Base-by-base conservation (phyloP, 2,797 vertebrate species). In the Melopsittacus undulatus region DNA sequence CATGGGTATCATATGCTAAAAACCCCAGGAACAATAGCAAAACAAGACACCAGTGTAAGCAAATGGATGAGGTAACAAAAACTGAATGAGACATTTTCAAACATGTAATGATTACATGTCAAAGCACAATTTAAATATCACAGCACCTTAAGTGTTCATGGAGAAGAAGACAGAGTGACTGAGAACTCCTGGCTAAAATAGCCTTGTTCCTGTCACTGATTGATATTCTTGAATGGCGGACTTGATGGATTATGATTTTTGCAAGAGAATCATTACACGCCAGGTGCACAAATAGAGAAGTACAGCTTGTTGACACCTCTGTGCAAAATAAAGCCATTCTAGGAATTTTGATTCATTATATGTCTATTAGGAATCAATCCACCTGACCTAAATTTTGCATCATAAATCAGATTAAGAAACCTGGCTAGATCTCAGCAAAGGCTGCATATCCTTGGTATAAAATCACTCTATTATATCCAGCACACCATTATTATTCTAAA, bases 241-340 rank as follows among this genome's bases (percentile, higher is more conserved):
- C 97, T 89, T 97, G 98, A 98, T 98, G 96, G 98, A 98, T 98
- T 98, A 97, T 96, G 93, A 97, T 97, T 98, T 98, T 77, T 89
- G 63, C 91, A 93, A 97, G 94, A 93, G 94, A 97, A 98, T 98
- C 97, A 97, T 98, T 98, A 98, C 92, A 83, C 13, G 38, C 96
- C 49, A 95, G 97, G 95, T 93, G 97, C 97, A 97, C 97, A 97
- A 98, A 98, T 98, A 98, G 96, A 97, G 96, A 98, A 96, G 97
- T 97, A 97, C 97, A 97, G 97, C 95, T 96, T 98, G 97, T 98
- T 97, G 98, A 97, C 97, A 97, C 85, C 73, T 96, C 57, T 5
- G 93, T 95, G 92, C 96, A 97, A 95, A 91, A 97, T 96, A 97
- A 97, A 97, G 92, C 82, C 96, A 63, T 94, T 96, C 93, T 77